Conservation (phyloP, 2,888 invertebrate species). For the Sthenelais limicola region DNA sequence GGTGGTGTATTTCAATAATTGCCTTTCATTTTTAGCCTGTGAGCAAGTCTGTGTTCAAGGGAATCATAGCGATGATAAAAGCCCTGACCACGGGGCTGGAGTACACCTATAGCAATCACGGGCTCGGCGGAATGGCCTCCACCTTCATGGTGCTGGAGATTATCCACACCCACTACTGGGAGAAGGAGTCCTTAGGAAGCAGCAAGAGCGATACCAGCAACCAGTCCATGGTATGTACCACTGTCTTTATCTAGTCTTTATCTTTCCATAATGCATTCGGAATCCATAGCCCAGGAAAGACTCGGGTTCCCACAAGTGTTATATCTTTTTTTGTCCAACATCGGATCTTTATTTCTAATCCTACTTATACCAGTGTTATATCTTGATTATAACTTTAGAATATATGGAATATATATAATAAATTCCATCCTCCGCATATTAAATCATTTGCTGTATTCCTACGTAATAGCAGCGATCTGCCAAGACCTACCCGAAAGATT, state of each 20-base stretch:
- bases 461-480: too few species aligned
- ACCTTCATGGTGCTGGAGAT: constrained; percentile 98
- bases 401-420: neutral
- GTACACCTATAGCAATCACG: constrained; percentile 91
- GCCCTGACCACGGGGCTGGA: constrained; percentile 92
- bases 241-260: too few species aligned
- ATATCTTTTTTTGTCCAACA: too few species aligned
- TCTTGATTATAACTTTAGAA: too few species aligned
- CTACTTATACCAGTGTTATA: too few species aligned
- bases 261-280: too few species aligned
- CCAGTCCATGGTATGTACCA: constrained; percentile 65
- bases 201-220: constrained; percentile 67
- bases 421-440: neutral
- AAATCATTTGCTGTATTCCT: neutral
- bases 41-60: constrained; percentile 93
- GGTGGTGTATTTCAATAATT: too few species aligned
- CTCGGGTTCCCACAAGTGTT: neutral
- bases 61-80: constrained; percentile 92
- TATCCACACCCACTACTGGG: constrained; percentile 93
- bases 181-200: constrained; percentile 62
- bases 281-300: too few species aligned
- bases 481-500: too few species aligned
- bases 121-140: constrained; percentile 94
- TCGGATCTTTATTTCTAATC: too few species aligned
- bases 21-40: constrained; percentile 73